These are phyloP conservation scores for Scytalopus superciliaris DNA, from an alignment of 2,113 vertebrate species.

Conservation along the genomic window DNA sequence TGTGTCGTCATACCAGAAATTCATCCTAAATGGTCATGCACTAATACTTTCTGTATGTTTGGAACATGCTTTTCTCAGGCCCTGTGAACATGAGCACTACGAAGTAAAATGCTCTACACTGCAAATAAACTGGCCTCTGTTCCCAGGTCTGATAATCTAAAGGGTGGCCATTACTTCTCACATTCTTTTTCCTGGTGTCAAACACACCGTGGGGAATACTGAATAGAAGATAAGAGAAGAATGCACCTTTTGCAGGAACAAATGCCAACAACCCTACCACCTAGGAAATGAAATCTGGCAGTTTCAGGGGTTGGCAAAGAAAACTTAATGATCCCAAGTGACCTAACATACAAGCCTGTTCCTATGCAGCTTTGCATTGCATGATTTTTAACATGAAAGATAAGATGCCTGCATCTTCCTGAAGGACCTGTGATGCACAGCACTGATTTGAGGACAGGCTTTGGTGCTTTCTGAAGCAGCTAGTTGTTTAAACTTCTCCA, in stretches of 20 bases:
- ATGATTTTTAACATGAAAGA: background rate
- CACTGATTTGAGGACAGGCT: accelerated
- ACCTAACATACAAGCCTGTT: background rate
- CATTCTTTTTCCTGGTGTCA: constrained; percentile 12
- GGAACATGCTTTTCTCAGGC: background rate
- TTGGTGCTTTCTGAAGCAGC: background rate
- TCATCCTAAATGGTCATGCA: background rate
- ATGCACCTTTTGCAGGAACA: background rate
- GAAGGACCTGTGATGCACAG: background rate
- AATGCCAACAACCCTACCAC: background rate
- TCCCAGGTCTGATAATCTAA: constrained; percentile 4
- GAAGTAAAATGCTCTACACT: background rate
- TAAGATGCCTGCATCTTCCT: background rate
- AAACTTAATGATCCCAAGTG: background rate
- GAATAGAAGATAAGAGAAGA: constrained; percentile 47
- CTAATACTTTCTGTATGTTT: background rate
- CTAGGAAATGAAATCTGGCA: background rate
- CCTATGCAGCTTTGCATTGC: background rate
- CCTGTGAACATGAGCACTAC: background rate
- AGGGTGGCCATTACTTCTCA: background rate
- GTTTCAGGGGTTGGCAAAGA: background rate
- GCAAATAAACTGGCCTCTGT: background rate
- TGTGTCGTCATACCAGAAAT: background rate
- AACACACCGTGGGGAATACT: background rate
- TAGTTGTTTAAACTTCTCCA: background rate